phyloP scores from a whole-genome alignment of 2,888 invertebrate genomes.

The Alsophila aescularia region DNA sequence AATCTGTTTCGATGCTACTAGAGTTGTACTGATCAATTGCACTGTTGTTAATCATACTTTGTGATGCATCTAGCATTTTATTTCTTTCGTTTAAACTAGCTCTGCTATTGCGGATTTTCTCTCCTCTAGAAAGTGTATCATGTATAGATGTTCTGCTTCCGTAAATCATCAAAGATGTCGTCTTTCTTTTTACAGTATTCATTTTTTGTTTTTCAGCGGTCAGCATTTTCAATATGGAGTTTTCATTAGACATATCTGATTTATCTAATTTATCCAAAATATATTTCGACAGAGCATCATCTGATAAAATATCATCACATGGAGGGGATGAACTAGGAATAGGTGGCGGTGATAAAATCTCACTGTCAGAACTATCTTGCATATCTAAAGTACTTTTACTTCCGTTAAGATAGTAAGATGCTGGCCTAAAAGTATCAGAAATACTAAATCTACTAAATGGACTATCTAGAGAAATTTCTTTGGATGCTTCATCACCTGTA shows the following conservation, averaged over 20 bases:
- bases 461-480: slow-evolving; percentile 89
- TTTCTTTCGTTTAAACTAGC: slow-evolving; percentile 72
- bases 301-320: slow-evolving; percentile 88
- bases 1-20: slow-evolving; percentile 74
- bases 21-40: slow-evolving; percentile 67
- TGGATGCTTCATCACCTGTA: slow-evolving; percentile 92
- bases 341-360: slow-evolving; percentile 91
- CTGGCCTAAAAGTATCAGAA: slow-evolving; percentile 94
- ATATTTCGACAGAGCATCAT: slow-evolving; percentile 81
- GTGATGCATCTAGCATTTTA: slow-evolving; percentile 55
- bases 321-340: slow-evolving; percentile 91
- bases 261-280: slow-evolving; percentile 81
- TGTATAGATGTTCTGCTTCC: slow-evolving; percentile 80
- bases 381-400: slow-evolving; percentile 87
- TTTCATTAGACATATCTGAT: slow-evolving; percentile 76
- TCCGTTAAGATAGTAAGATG: slow-evolving; percentile 92
- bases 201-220: slow-evolving; percentile 75
- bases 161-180: slow-evolving; percentile 81
- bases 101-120: slow-evolving; percentile 77
- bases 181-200: slow-evolving; percentile 75
- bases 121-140: slow-evolving; percentile 79
- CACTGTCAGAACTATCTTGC: slow-evolving; percentile 92
- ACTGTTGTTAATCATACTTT: slow-evolving; percentile 59
- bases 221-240: slow-evolving; percentile 79
- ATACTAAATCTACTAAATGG: slow-evolving; percentile 89